Evolutionary conservation across 2,888 invertebrate genomes (phyloP), one percentile per base, ranked within the genome.

Genomic region (Sicus ferrugineus): DNA sequence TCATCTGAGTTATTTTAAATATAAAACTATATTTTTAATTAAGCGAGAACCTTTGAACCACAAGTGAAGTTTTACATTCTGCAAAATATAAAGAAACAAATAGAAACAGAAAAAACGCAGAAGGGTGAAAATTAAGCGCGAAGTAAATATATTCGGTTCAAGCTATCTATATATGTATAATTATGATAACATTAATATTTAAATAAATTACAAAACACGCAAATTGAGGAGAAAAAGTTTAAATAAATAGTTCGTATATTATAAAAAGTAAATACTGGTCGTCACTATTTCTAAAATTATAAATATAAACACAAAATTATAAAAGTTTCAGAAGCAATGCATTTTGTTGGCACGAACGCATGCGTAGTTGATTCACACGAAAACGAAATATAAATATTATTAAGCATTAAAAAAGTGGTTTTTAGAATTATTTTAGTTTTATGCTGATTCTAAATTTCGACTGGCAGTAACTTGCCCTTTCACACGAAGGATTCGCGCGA

Each of bases 151-250:
- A 82, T 81, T 83, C 81, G 81, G 83, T 82, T 81, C 82, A 82
- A 82, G 83, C 80, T 81, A 79, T 79, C 79, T 80, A 81, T 82
- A 80, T 81, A 83, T 82, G 82, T 82, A 83, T 82, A 82, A 82
- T 82, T 82, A 82, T 83, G 83, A 59, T 75, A 82, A 83, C 79
- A 82, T 82, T 82, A 82, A 83, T 82, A 82, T 82, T 82, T 82
- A 82, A 82, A 82, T 81, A 82, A 83, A 82, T 81, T 81, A 82
- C 80, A 83, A 79, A 54, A 76, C 77, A 81, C 69, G 72, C 78
- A 81, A 81, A 67, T 62, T 52, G 42, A 61, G 59, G 58, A 48
- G 21, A 65, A 65, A 65, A 21, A 65, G 31, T 21, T 16, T 50
- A 58, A 67, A 64, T 30, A 61, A 61, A 58, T 67, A 67, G 31